phyloP scores from a whole-genome alignment of 2,113 vertebrate species.

The Leucopsar rothschildi region DNA sequence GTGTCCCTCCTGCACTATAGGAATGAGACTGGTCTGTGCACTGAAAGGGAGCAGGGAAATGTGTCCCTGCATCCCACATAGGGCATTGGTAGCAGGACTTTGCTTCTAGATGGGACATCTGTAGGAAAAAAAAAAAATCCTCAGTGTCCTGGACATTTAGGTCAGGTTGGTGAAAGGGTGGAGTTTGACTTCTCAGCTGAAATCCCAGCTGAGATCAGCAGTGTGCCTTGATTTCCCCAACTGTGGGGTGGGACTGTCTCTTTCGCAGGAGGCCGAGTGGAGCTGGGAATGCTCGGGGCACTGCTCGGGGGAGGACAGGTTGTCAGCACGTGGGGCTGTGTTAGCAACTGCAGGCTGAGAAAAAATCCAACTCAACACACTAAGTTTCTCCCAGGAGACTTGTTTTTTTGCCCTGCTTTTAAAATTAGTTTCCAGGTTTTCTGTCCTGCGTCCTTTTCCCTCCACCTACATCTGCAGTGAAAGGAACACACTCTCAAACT shows the following conservation, averaged over 20 bases:
- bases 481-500: neutral
- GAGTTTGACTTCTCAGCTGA: neutral
- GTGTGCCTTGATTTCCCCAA: neutral
- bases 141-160: rapidly evolving
- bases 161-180: neutral
- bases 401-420: neutral
- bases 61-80: neutral
- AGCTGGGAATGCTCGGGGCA: rapidly evolving
- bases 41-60: neutral
- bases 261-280: neutral
- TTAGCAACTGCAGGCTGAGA: neutral
- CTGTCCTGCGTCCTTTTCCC: neutral
- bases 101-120: neutral
- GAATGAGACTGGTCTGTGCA: rapidly evolving
- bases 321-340: neutral
- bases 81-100: neutral
- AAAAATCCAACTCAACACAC: neutral
- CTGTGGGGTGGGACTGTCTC: neutral
- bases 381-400: neutral
- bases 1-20: neutral
- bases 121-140: neutral
- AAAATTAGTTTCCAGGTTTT: neutral
- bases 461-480: neutral
- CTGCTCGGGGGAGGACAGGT: neutral
- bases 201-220: neutral